Percentiles rank a stretch among this genome's conserved stretches.
Evolutionary conservation across 2,113 vertebrate species (phyloP).

Genomic region (Meles meles): DNA sequence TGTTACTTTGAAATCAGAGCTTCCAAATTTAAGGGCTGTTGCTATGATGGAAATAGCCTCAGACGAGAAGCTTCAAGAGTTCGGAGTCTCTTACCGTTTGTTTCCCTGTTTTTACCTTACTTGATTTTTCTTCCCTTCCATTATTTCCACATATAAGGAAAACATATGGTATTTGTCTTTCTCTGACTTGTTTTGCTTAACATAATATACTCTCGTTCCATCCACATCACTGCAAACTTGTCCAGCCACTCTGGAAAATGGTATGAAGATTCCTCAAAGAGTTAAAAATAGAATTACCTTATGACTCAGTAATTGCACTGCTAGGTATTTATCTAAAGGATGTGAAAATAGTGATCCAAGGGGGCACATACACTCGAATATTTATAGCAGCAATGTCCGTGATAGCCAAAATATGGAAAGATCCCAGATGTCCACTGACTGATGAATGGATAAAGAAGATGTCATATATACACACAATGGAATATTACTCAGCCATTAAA

Average conservation of each 20-base stretch:
- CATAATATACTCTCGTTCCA: not conserved
- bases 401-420: not conserved
- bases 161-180: not conserved
- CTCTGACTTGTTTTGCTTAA: not conserved
- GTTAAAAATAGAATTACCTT: not conserved
- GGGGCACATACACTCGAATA: not conserved
- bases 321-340: not conserved
- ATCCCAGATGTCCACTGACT: not conserved
- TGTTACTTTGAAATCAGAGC: not conserved
- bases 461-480: not conserved
- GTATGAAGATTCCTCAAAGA: not conserved
- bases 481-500: not conserved
- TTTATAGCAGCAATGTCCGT: not conserved
- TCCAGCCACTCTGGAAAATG: not conserved
- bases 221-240: not conserved
- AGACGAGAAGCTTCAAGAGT: not conserved
- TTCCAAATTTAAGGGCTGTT: not conserved
- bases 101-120: not conserved
- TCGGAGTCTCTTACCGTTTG: not conserved
- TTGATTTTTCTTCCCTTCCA: not conserved
- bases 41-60: not conserved
- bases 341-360: not conserved
- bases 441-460: not conserved
- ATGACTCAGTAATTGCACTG: not conserved
- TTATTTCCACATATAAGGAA: not conserved